A percentile compares a stretch with the other conserved stretches of the same genome.
phyloP scores from a whole-genome alignment of 2,113 vertebrate species.

The Patagioenas fasciata region DNA sequence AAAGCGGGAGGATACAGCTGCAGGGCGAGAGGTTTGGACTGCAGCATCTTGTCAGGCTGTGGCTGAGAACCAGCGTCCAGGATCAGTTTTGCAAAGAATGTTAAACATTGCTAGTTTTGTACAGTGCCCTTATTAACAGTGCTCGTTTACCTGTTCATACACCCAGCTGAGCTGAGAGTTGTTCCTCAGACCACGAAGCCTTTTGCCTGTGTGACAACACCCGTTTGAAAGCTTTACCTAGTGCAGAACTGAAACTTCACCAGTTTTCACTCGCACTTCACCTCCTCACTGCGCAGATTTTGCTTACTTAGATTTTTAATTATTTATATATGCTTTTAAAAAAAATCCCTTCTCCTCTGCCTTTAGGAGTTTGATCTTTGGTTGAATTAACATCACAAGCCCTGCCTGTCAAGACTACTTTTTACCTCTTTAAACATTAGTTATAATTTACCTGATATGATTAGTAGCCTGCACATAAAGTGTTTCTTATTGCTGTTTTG shows the following conservation, averaged over 20 bases:
- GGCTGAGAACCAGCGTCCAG: rapidly evolving
- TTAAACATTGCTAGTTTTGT: rapidly evolving
- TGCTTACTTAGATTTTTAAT: neutral
- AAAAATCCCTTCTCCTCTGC: neutral
- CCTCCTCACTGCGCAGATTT: neutral
- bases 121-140: rapidly evolving
- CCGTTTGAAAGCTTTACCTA: neutral
- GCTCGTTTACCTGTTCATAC: rapidly evolving
- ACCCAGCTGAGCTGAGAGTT: rapidly evolving
- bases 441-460: rapidly evolving
- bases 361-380: neutral
- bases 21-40: neutral
- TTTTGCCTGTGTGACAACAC: rapidly evolving
- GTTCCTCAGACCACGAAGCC: rapidly evolving
- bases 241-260: neutral
- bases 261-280: rapidly evolving
- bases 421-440: neutral
- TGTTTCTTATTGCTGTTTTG: neutral
- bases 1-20: rapidly evolving
- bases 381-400: neutral
- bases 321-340: rapidly evolving
- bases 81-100: rapidly evolving
- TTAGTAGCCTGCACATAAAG: neutral
- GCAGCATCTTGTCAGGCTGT: neutral
- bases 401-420: neutral